Conservation (phyloP, 2,113 vertebrate species). For the Erythrocebus patas region DNA sequence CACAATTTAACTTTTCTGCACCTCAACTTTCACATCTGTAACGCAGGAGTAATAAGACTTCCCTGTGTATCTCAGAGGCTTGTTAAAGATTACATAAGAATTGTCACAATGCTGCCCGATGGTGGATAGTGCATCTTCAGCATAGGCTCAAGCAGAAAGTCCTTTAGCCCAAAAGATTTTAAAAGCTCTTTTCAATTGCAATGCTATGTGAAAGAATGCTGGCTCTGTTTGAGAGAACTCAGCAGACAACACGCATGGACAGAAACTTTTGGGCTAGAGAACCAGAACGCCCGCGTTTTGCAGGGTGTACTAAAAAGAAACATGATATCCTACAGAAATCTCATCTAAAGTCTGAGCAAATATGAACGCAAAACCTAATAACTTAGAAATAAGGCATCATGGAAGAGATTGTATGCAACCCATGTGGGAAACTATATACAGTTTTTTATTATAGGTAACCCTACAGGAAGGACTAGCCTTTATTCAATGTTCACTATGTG, state of each 20-base stretch:
- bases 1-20: background rate
- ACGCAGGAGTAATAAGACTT: background rate
- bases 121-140: background rate
- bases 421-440: background rate
- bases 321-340: background rate
- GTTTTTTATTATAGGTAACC: background rate
- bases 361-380: background rate
- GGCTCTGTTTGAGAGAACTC: background rate
- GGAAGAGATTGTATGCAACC: background rate
- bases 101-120: background rate
- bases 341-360: background rate
- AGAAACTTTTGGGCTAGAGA: background rate
- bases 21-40: background rate
- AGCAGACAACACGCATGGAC: background rate
- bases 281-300: background rate
- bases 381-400: background rate
- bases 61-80: background rate
- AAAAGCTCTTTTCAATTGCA: background rate
- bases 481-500: background rate
- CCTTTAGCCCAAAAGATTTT: background rate
- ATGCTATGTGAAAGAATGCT: background rate
- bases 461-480: background rate
- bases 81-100: background rate
- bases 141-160: background rate
- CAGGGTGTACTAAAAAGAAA: background rate